Base-by-base conservation (phyloP, 92 coral and sea anemone genomes). In the Zoanthus sansibaricus region DNA sequence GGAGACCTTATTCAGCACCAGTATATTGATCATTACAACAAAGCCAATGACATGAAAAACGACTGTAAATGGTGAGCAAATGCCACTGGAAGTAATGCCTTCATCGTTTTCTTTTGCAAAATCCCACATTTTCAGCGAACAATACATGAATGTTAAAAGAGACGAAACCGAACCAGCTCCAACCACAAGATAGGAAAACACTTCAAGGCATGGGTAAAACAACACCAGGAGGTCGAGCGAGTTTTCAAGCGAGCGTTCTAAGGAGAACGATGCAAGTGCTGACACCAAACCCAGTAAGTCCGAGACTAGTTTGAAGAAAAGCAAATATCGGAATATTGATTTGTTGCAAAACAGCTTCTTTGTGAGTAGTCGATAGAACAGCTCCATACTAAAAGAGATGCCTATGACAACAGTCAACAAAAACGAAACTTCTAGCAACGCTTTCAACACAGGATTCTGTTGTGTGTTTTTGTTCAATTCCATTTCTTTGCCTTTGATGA, bases 321-420 rank as follows among this genome's bases (percentile, higher is more conserved):
- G 70, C 71, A 56, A 56, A 78, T 56, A 78, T 3, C 49, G 71
- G 71, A 54, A 3, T 12, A 31, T 15, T 12, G 15, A 31, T 31
- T 61, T 78, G 30, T 78, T 78, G 6, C 71, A 71, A 55, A 78
- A 78, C 49, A 9, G 1, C 12, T 45, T 78, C 31, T 33, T 78
- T 58, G 71, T 56, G 49, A 56, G 21, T 14, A 78, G 49, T 17
- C 12, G 70, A 20, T 70, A 70, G 37, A 47, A 31, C 54, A 78
- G 25, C 21, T 78, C 83, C 8, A 58, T 9, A 31, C 69, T 30
- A 20, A 67, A 58, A 6, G 70, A 31, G 15, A 78, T 25, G 1
- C 83, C 83, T 31, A 37, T 56, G 30, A 56, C n/a, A 56, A 78
- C 33, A 14, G 71, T 78, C 31, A 78, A 48, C 25, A 78, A 56